Conservation (phyloP, 2,797 vertebrate genomes). For the Mionectes olivaceus region DNA sequence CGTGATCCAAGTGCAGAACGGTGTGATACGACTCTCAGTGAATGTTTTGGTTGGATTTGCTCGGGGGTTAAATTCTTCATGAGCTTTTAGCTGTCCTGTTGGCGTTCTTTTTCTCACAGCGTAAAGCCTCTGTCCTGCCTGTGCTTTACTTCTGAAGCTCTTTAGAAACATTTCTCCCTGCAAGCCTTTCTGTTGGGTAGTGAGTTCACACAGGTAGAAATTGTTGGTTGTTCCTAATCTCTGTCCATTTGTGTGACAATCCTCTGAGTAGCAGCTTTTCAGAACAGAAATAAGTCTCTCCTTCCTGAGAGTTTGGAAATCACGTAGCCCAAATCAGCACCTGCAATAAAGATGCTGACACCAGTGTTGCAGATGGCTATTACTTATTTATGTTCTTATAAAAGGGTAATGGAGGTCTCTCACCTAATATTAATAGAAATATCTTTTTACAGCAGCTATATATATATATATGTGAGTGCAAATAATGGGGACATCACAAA, state of each 20-base stretch:
- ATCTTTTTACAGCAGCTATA: background rate
- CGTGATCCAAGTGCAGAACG: background rate
- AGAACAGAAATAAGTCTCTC: background rate
- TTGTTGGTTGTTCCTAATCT: background rate
- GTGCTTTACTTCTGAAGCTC: background rate
- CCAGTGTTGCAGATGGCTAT: background rate
- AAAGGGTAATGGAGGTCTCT: background rate
- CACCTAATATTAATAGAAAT: constrained; percentile 20
- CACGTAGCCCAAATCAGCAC: background rate
- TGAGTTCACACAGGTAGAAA: background rate
- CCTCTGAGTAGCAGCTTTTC: background rate
- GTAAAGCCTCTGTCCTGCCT: background rate
- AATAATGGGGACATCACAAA: background rate
- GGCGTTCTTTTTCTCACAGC: background rate
- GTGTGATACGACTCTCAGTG: background rate
- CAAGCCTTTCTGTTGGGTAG: background rate
- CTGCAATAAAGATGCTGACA: constrained; percentile 27
- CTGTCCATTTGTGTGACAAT: background rate
- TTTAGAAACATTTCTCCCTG: background rate
- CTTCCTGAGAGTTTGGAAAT: background rate
- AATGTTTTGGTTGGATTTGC: background rate
- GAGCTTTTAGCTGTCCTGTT: background rate
- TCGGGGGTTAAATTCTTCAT: background rate
- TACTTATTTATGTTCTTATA: constrained; percentile 48
- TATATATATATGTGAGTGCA: background rate